Base-by-base conservation (phyloP, 2,888 invertebrate species). In the Aspidiotus destructor region DNA sequence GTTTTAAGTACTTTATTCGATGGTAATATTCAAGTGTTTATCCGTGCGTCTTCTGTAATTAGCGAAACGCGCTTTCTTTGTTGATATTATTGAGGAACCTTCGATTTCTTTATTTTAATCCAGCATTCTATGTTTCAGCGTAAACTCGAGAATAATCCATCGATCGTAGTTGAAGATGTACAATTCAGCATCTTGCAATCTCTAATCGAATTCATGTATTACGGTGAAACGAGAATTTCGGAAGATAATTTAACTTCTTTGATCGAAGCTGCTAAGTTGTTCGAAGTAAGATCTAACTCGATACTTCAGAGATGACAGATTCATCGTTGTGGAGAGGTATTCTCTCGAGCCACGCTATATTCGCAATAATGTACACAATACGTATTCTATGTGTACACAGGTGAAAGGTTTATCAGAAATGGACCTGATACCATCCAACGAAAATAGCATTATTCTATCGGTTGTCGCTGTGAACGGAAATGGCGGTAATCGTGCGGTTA, bases 151-250 rank as follows among this genome's bases (percentile, higher is more conserved):
- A 77, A 78, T 71, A 79, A 80, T 73, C 80, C 80, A 67, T 74
- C 79, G 70, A 79, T 80, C 74, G 76, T 80, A 70, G 75, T 87
- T 71, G 80, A 84, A 73, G 86, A 87, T 75, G 82, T 87, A 80
- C 83, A 85, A 75, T 87, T 86, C 77, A 81, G 82, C 73, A 85
- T 87, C 42, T 78, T 88, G 70, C 86, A 86, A 77, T 84, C 85
- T 61, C 80, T 87, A 70, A 83, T 88, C 44, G 87, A 88, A 76
- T 87, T 86, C 74, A 87, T 88, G 84, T 88, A 88, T 75, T 86
- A 85, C 74, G 87, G 87, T 2, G 86, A 86, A 79, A 87, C 86
- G 1, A 83, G 84, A 73, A 83, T 87, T 72, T 78, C 83, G 63
- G 85, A 86, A 76, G 84, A 85, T 73, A 82, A 86, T 76, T 79